These are phyloP conservation scores for Harmothoe impar DNA, from an alignment of 2,888 invertebrate genomes.

Conservation along the genomic window DNA sequence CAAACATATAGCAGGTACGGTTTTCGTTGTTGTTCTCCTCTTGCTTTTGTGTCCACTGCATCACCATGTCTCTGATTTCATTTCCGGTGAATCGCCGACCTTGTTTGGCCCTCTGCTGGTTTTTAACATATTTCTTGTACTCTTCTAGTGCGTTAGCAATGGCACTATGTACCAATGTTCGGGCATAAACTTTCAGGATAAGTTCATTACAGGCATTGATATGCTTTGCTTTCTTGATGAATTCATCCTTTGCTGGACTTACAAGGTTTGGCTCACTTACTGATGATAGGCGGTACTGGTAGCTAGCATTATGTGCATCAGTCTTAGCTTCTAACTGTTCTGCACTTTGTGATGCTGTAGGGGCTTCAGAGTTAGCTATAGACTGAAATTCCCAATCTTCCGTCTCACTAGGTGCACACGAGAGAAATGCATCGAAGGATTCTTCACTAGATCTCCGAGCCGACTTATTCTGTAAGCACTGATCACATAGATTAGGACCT, in stretches of 20 bases:
- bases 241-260: not conserved
- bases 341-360: not conserved
- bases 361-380: not conserved
- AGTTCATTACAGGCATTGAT: not conserved
- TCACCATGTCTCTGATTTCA: not conserved
- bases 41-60: not conserved
- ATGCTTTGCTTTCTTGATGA: not conserved
- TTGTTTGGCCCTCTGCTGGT: not conserved
- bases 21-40: not conserved
- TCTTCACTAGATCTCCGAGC: not conserved
- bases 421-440: constrained; percentile 2
- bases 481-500: not conserved
- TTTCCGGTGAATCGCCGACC: not conserved
- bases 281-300: not conserved
- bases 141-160: not conserved
- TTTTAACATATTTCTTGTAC: not conserved
- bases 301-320: not conserved
- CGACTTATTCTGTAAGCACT: not conserved
- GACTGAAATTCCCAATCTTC: not conserved
- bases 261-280: not conserved
- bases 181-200: not conserved
- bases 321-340: not conserved
- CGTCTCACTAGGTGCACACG: not conserved
- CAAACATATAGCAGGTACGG: not conserved
- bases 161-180: not conserved